A percentile compares a stretch with the other conserved stretches of the same genome.
Evolutionary conservation across 2,888 invertebrate genomes (phyloP).

Genomic region (Phyllotreta striolata): DNA sequence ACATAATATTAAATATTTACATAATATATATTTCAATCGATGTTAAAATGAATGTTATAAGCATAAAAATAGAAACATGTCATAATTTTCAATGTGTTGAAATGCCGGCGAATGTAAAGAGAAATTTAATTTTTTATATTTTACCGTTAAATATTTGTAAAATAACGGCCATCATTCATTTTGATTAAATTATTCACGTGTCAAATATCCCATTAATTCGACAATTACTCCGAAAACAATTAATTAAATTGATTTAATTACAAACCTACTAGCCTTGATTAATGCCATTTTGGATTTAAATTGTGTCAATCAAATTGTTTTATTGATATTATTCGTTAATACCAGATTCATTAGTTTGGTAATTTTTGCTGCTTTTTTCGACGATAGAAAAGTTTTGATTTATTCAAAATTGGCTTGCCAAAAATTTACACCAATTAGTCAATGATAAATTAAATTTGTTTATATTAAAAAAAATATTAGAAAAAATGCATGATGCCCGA

Average conservation of each 20-base stretch:
- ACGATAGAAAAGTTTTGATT: too few species aligned
- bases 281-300: too few species aligned
- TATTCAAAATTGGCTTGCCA: too few species aligned
- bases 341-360: neutral
- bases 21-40: conserved; percentile 19
- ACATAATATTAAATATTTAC: neutral
- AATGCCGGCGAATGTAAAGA: neutral
- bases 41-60: conserved; percentile 24
- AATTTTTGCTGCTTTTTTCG: neutral
- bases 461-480: conserved; percentile 8
- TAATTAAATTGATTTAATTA: too few species aligned
- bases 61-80: conserved; percentile 26
- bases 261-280: too few species aligned
- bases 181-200: neutral
- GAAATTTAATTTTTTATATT: conserved; percentile 1
- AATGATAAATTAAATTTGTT: neutral
- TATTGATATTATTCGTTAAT: neutral
- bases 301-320: too few species aligned
- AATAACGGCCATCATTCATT: conserved; percentile 10
- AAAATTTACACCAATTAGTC: conserved; percentile 8
- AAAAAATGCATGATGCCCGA: conserved; percentile 29
- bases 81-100: conserved; percentile 9
- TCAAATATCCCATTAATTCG: neutral
- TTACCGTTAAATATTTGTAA: neutral
- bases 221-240: too few species aligned